Evolutionary conservation across 2,797 vertebrate genomes (phyloP).

Genomic region (Gambusia yucatana): DNA sequence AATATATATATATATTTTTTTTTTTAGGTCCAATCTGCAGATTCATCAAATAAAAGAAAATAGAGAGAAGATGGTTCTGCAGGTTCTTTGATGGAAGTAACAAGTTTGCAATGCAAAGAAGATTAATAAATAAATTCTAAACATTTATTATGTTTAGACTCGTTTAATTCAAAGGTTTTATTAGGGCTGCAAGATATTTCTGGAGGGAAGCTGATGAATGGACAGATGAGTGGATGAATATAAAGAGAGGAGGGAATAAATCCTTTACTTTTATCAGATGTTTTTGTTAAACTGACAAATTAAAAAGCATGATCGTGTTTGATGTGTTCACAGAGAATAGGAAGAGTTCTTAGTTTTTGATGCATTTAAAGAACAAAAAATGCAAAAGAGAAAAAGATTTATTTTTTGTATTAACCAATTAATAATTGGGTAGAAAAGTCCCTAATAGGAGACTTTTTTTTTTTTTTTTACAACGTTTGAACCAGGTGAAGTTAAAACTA

Average conservation of each 20-base stretch:
- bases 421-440: no score
- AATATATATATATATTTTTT: neutral
- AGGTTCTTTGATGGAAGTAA: neutral
- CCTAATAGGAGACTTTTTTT: no score
- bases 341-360: neutral
- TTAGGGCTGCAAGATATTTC: neutral
- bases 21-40: neutral
- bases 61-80: neutral
- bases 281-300: neutral
- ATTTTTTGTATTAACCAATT: neutral
- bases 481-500: no score
- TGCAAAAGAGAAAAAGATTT: neutral
- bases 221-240: neutral
- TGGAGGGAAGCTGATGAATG: neutral
- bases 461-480: no score
- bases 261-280: neutral
- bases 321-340: neutral
- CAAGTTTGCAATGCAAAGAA: neutral
- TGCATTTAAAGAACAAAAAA: neutral
- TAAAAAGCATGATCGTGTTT: neutral
- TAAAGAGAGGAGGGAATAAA: neutral
- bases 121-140: neutral
- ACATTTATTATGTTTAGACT: neutral
- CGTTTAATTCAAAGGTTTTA: neutral
- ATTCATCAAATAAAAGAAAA: neutral